Conservation (phyloP, 1,140 invertebrate genomes). For the Drosophila persimilis region DNA sequence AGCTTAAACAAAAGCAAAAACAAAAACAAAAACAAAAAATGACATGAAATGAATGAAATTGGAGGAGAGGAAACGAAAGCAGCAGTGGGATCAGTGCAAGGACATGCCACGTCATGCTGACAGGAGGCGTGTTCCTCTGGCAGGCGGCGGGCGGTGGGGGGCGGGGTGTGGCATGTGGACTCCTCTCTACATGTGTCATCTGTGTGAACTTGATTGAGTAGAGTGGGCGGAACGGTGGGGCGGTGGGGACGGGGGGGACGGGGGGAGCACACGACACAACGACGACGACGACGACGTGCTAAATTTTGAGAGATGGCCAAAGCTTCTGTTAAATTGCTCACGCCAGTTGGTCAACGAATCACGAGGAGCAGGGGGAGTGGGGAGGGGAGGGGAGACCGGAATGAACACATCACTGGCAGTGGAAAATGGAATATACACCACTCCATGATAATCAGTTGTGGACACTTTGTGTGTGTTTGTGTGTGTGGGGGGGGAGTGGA, state of each 20-base stretch:
- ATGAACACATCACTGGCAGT: constrained; percentile 49
- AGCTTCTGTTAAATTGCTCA: constrained; percentile 63
- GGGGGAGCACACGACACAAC: constrained; percentile 1
- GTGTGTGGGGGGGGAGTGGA: background rate
- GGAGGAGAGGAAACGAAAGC: constrained; percentile 29
- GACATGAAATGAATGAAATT: constrained; percentile 46
- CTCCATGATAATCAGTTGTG: constrained; percentile 56
- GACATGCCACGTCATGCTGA: constrained; percentile 62
- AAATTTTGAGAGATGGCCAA: constrained; percentile 77
- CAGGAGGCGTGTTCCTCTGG: constrained; percentile 30
- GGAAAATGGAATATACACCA: constrained; percentile 42
- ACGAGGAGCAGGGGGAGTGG: background rate
- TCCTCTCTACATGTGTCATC: constrained; percentile 52
- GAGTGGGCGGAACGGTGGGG: background rate
- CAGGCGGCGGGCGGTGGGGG: background rate
- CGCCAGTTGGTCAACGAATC: constrained; percentile 30
- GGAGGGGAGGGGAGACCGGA: background rate
- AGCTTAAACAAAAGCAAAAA: constrained; percentile 53
- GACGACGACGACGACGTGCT: constrained; percentile 45
- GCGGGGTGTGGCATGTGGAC: background rate
- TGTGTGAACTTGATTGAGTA: constrained; percentile 48
- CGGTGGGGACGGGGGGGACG: background rate
- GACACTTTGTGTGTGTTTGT: constrained; percentile 35
- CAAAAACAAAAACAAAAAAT: constrained; percentile 36
- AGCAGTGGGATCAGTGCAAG: constrained; percentile 39